Evolutionary conservation across 2,113 vertebrate genomes (phyloP), one percentile per base, ranked within the genome.

Genomic region (Trogon surrucura): DNA sequence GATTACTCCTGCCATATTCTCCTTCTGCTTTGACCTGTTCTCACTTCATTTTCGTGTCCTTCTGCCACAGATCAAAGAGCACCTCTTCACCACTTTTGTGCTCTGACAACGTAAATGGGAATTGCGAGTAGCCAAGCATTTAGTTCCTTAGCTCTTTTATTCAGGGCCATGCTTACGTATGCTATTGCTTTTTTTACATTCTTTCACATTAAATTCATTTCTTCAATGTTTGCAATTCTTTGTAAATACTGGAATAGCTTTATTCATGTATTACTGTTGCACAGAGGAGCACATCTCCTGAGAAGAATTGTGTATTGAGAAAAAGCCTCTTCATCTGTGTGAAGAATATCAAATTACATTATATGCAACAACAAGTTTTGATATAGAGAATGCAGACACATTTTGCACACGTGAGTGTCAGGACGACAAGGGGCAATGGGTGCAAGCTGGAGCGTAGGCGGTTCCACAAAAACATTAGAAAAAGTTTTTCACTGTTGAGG

Each of bases 311-410:
- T 21, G 14, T 8, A 21, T 14, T 32, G 38, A 57, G 22, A 60
- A 79, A 73, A 19, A 13, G 0, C 13, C 44, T 90, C 48, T 88
- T 69, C 2, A 0, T 45, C 30, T 48, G 12, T 2, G 0, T 0
- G 5, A 48, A 62, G 26, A 60, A 29, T 58, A 73, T 18, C 50
- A 53, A 62, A 58, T 36, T 64, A 14, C 6, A n/a, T 53, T 83
- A 26, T 45, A 36, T 21, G 1, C 0, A 23, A 62, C 34, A 29
- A 2, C 12, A 80, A 64, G 25, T 67, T 91, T 72, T 72, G 38
- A 30, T 65, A 11, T 7, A 82, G 23, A 51, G 7, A 54, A n/a
- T 47, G 9, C 11, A 65, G 45, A n/a, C 27, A 16, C 5, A 26
- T 65, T 93, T 93, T 60, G 51, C 3, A 70, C 4, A 13, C 6